Conservation (phyloP, 1,140 invertebrate genomes). For the Pteromalus puparum region DNA sequence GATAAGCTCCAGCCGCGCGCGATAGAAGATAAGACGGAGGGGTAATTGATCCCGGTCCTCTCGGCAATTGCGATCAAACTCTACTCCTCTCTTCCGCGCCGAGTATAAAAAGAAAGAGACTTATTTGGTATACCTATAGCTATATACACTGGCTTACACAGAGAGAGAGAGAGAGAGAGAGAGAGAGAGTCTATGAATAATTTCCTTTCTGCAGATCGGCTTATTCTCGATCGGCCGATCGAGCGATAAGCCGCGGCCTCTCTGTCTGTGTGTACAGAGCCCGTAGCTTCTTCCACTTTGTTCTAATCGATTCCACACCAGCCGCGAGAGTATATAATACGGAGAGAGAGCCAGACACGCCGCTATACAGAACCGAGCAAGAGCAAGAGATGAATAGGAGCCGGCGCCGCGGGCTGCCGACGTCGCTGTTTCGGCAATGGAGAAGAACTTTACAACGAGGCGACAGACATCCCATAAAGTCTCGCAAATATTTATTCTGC, state of each 20-base stretch:
- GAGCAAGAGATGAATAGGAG: neutral
- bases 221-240: constrained; percentile 7
- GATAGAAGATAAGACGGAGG: constrained; percentile 1
- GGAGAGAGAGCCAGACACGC: neutral
- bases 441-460: neutral
- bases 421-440: neutral
- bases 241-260: neutral
- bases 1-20: constrained; percentile 6
- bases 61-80: constrained; percentile 35
- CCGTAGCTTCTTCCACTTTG: neutral
- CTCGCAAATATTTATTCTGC: constrained; percentile 41
- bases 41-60: constrained; percentile 34
- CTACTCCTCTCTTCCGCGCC: neutral
- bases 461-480: constrained; percentile 31
- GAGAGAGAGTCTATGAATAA: constrained; percentile 16
- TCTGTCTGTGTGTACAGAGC: neutral
- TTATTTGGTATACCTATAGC: neutral
- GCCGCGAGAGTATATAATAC: too few species aligned
- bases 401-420: neutral
- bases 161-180: too few species aligned
- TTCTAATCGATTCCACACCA: constrained; percentile 29
- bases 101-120: neutral
- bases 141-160: neutral
- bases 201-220: constrained; percentile 19
- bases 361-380: neutral